Percentiles rank a stretch among this genome's conserved stretches.
These are phyloP conservation scores for Typhlichthys eigenmanni DNA, from an alignment of 2,797 vertebrate species.

Conservation along the genomic window DNA sequence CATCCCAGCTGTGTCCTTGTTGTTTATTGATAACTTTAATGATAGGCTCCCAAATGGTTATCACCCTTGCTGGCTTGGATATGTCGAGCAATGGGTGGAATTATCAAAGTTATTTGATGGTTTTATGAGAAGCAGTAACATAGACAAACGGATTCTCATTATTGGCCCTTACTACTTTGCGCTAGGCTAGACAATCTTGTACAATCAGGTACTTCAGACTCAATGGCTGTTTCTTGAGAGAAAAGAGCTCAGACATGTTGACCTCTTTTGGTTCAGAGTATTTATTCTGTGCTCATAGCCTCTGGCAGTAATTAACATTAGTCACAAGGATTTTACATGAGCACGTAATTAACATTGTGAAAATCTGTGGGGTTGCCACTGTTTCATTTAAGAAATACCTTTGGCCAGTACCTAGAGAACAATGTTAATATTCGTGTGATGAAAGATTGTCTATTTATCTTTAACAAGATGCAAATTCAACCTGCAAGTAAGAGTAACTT, in stretches of 20 bases:
- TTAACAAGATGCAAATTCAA: no score
- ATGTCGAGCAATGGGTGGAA: slow-evolving; percentile 2
- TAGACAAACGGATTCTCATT: slow-evolving; percentile 19
- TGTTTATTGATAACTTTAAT: slow-evolving; percentile 22
- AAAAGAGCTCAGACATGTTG: neutral
- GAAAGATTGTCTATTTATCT: no score
- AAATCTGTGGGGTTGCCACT: no score
- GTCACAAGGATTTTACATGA: neutral
- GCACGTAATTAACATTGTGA: no score
- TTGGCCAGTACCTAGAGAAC: no score
- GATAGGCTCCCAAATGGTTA: slow-evolving; percentile 10
- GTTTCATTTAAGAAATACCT: no score
- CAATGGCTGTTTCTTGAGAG: neutral
- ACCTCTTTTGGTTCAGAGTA: neutral
- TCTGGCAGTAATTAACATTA: slow-evolving; percentile 6
- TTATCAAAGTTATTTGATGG: slow-evolving; percentile 6
- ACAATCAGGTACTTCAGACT: neutral
- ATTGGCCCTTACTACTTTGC: neutral
- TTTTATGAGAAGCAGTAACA: slow-evolving; percentile 20
- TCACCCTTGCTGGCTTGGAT: neutral
- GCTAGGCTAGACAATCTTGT: slow-evolving; percentile 5
- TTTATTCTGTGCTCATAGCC: neutral
- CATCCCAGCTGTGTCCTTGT: slow-evolving; percentile 21
- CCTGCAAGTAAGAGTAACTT: no score
- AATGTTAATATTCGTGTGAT: no score